Percentiles rank a stretch among this genome's conserved stretches.
phyloP scores from a whole-genome alignment of 2,888 invertebrate genomes.

The Oxystoma pomonae region DNA sequence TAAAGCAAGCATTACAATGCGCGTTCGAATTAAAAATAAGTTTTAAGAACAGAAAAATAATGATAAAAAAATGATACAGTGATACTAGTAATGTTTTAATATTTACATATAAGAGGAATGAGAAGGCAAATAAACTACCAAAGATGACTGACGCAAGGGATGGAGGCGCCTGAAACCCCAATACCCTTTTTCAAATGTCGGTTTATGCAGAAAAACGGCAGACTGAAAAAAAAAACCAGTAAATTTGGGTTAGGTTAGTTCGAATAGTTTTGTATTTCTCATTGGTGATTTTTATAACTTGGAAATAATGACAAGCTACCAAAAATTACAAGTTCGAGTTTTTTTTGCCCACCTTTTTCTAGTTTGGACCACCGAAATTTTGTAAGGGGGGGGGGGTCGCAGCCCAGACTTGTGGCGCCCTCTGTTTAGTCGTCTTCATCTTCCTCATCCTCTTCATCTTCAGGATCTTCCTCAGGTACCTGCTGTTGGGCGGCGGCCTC shows the following conservation, averaged over 20 bases:
- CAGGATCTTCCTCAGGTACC: slow-evolving; percentile 60
- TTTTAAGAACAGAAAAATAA: neutral
- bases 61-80: slow-evolving; percentile 35
- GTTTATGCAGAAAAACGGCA: neutral
- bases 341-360: too few species aligned
- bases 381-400: too few species aligned
- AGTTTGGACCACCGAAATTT: too few species aligned
- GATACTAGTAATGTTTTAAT: slow-evolving; percentile 31
- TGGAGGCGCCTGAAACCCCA: too few species aligned
- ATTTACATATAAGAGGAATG: slow-evolving; percentile 46
- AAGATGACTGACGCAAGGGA: neutral
- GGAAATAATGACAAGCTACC: too few species aligned
- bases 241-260: too few species aligned
- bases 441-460: slow-evolving; percentile 57
- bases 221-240: neutral
- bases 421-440: slow-evolving; percentile 48
- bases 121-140: slow-evolving; percentile 38
- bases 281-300: too few species aligned
- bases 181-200: neutral
- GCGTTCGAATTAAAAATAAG: neutral
- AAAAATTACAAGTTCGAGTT: too few species aligned
- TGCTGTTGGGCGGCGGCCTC: slow-evolving; percentile 49
- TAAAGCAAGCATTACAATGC: neutral
- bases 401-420: too few species aligned
- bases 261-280: too few species aligned